Conservation (phyloP, 2,797 vertebrate species). For the Enteromius radiatus region DNA sequence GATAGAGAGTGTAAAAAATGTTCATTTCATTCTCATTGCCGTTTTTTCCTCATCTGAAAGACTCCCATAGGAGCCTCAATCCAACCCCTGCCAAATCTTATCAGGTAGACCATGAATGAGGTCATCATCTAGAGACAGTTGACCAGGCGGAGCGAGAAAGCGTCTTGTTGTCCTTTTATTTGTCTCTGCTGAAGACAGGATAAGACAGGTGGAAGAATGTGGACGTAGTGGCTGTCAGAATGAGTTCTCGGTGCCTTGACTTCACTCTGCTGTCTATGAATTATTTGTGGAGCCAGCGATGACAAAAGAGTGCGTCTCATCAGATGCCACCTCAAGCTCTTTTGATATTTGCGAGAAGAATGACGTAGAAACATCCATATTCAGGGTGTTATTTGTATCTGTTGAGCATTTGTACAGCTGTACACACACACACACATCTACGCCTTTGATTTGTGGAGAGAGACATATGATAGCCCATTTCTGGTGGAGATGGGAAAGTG, state of each 20-base stretch:
- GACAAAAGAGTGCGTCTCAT: constrained; percentile 40
- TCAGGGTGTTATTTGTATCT: constrained; percentile 17
- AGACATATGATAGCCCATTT: constrained; percentile 38
- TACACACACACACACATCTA: constrained; percentile 19
- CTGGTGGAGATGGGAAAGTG: constrained; percentile 30
- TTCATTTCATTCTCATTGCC: not conserved
- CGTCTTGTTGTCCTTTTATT: constrained; percentile 41
- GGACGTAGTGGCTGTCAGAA: constrained; percentile 46
- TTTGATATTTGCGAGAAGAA: constrained; percentile 18
- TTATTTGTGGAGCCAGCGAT: constrained; percentile 53
- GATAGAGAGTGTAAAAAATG: not conserved
- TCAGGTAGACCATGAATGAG: constrained; percentile 26
- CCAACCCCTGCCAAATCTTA: constrained; percentile 31
- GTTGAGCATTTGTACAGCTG: constrained; percentile 24
- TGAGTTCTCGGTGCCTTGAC: constrained; percentile 30
- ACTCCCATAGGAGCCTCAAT: not conserved
- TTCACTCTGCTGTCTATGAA: constrained; percentile 40
- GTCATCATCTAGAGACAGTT: constrained; percentile 21
- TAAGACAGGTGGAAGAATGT: constrained; percentile 51
- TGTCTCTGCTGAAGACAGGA: constrained; percentile 50
- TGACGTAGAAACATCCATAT: constrained; percentile 25
- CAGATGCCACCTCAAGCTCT: constrained; percentile 23
- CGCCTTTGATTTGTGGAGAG: constrained; percentile 30
- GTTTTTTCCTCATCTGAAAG: not conserved
- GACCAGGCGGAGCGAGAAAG: not conserved